These are phyloP conservation scores for Ladona fulva DNA, from an alignment of 1,140 invertebrate species.

Conservation along the genomic window DNA sequence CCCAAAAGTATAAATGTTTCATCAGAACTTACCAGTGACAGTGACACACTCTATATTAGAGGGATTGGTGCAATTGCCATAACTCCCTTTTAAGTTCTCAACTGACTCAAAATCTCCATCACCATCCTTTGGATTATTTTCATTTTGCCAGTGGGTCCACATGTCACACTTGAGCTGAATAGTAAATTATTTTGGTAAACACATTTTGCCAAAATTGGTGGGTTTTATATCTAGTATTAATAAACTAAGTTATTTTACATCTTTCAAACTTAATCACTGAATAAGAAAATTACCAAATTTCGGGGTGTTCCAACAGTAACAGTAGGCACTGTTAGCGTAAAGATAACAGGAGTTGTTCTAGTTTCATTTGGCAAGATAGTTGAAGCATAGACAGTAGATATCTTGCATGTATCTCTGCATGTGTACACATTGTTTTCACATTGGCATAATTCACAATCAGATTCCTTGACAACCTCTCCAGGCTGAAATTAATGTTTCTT, in stretches of 20 bases:
- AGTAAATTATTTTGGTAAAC: too few species aligned
- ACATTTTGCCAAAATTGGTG: too few species aligned
- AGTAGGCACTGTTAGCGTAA: too few species aligned
- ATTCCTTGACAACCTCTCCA: constrained; percentile 43
- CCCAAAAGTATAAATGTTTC: background rate
- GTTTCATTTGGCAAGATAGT: too few species aligned
- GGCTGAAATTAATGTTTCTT: constrained; percentile 38
- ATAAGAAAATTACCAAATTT: too few species aligned
- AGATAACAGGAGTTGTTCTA: too few species aligned
- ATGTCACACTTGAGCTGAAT: background rate
- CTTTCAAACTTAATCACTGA: too few species aligned
- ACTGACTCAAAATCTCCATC: background rate
- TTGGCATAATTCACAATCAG: constrained; percentile 58
- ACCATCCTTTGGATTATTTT: background rate
- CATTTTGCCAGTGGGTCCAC: background rate
- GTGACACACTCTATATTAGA: background rate
- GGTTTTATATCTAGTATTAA: too few species aligned
- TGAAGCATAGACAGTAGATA: too few species aligned
- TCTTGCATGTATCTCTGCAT: constrained; percentile 41
- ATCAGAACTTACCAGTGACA: background rate
- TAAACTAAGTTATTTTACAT: too few species aligned
- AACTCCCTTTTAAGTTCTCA: background rate
- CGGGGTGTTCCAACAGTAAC: too few species aligned
- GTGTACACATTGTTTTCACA: constrained; percentile 64
- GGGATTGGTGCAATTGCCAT: background rate